Evolutionary conservation across 1,140 invertebrate species (phyloP).

Genomic region (Zaprionus lachaisei): DNA sequence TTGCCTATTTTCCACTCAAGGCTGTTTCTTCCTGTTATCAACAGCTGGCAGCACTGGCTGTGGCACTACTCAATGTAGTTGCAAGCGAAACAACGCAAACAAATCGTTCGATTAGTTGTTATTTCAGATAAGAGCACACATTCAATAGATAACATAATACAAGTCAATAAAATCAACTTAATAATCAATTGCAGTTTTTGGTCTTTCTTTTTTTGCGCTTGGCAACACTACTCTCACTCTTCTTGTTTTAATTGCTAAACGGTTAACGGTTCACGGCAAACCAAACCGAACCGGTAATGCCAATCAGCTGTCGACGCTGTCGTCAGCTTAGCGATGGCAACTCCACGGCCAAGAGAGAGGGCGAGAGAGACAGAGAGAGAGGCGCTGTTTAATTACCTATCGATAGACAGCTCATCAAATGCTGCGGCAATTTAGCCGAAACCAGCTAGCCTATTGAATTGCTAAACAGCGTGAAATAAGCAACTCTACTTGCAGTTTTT

Average conservation of each 20-base stretch:
- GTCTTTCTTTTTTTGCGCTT: not conserved
- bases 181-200: conserved; percentile 2
- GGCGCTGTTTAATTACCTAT: conserved; percentile 37
- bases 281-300: conserved; percentile 1
- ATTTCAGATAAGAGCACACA: conserved; percentile 2
- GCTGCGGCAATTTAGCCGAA: not conserved
- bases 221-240: conserved; percentile 5
- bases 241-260: conserved; percentile 19
- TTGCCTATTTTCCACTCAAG: no score
- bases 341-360: conserved; percentile 3
- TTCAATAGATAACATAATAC: conserved; percentile 6
- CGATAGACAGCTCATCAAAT: conserved; percentile 33
- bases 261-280: conserved; percentile 10
- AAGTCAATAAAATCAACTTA: not conserved
- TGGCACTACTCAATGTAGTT: no score
- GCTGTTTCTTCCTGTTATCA: no score
- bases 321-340: conserved; percentile 23
- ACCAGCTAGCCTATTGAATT: not conserved
- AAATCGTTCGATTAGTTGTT: conserved; percentile 9
- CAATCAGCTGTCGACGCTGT: conserved; percentile 43
- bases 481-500: not conserved
- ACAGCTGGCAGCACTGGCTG: no score
- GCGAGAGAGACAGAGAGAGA: not conserved
- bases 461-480: not conserved
- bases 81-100: not conserved